Percentiles rank a stretch among this genome's conserved stretches.
Conservation (phyloP, 2,113 vertebrate genomes). For the Elanoides forficatus region DNA sequence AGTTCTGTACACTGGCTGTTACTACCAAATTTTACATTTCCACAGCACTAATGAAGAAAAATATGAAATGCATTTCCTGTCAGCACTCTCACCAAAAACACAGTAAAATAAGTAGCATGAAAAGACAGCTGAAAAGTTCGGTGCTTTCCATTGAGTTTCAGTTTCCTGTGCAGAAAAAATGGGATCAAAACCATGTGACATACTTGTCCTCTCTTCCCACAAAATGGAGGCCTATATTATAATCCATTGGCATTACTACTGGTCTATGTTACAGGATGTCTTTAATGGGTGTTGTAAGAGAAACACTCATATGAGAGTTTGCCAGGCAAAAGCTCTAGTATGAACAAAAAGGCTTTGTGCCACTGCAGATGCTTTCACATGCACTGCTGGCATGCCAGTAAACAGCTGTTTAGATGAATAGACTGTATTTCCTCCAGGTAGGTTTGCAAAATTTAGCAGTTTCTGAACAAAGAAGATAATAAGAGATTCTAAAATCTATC, state of each 20-base stretch:
- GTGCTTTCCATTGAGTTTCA: slow-evolving; percentile 37
- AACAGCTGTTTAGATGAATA: not conserved
- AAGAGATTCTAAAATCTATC: not conserved
- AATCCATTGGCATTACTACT: not conserved
- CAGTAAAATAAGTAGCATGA: not conserved
- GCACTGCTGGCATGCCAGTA: not conserved
- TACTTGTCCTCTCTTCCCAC: not conserved
- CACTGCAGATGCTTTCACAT: not conserved
- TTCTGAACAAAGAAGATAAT: not conserved
- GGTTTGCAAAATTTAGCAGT: not conserved
- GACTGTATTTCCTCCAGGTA: not conserved
- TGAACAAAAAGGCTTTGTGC: not conserved
- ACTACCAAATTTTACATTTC: not conserved
- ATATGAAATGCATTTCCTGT: slow-evolving; percentile 15
- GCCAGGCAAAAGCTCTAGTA: not conserved
- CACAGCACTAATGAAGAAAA: not conserved
- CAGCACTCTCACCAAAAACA: not conserved
- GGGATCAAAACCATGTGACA: not conserved
- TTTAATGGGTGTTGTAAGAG: not conserved
- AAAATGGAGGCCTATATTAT: not conserved
- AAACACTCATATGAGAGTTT: not conserved
- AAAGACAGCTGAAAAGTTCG: slow-evolving; percentile 22
- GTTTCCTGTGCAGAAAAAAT: slow-evolving; percentile 25
- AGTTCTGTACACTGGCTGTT: not conserved
- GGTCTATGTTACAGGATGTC: not conserved